These are phyloP conservation scores for Florisuga fusca DNA, from an alignment of 2,797 vertebrate species.

Conservation along the genomic window DNA sequence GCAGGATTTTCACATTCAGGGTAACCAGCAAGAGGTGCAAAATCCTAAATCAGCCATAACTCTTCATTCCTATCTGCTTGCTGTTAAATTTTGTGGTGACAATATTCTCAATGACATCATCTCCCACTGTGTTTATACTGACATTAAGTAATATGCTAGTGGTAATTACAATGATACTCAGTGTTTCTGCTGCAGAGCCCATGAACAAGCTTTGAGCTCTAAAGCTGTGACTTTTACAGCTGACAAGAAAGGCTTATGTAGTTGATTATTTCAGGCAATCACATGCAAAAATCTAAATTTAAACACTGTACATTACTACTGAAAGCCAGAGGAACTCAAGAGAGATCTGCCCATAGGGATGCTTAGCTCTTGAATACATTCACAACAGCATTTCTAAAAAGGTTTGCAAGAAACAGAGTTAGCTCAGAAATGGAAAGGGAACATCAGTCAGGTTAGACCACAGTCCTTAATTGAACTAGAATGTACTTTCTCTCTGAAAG, in stretches of 20 bases:
- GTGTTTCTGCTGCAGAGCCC: neutral
- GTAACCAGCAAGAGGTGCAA: neutral
- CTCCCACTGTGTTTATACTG: neutral
- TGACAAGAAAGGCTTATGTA: neutral
- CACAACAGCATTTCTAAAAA: neutral
- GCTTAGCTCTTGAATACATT: neutral
- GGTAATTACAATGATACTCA: neutral
- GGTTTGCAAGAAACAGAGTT: neutral
- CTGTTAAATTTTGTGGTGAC: neutral
- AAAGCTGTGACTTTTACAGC: conserved; percentile 4
- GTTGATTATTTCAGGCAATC: conserved; percentile 14
- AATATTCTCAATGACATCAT: neutral
- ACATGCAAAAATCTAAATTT: neutral
- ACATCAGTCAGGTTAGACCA: neutral
- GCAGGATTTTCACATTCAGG: neutral
- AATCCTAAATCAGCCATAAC: neutral
- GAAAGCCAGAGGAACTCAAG: neutral
- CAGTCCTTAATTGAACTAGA: neutral
- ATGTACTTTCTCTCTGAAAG: neutral
- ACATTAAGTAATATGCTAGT: neutral
- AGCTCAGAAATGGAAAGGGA: neutral
- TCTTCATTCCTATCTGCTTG: neutral
- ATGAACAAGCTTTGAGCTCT: neutral
- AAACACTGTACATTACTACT: neutral
- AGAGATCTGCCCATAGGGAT: neutral